Base-by-base conservation (phyloP, 2,888 invertebrate species). In the Callinectes sapidus region DNA sequence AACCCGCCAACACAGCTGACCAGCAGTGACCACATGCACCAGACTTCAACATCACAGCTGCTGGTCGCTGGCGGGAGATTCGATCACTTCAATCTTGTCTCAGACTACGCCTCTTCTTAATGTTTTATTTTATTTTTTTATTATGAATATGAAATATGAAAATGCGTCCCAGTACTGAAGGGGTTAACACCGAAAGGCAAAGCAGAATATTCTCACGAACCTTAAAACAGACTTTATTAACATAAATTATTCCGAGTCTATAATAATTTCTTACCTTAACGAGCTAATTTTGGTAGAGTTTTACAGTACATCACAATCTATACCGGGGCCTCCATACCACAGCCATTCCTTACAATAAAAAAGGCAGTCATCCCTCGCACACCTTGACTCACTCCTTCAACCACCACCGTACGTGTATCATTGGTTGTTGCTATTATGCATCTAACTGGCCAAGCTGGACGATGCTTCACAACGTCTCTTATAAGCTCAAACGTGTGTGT, bases 211-310 rank as follows among this genome's bases (percentile, higher is more conserved):
- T 81, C 35, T n/a, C 13, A 32, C 10, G 16, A 81, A 32, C 32
- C 32, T 81, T 81, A 32, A 77, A 81, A 81, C 81, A 81, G 32
- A 81, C 81, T 81, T 81, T 81, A 35, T 81, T 81, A 81, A 81
- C 81, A 81, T 81, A 35, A 81, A 81, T 81, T 32, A 81, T 32
- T 81, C 3, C 13, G 32, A 81, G 81, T 81, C 35, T 81, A 81
- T 81, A 32, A 32, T 81, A 13, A 77, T 77, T 77, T 18, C 32
- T 35, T 28, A 5, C 16, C 35, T 28, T 81, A 32, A 81, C 32
- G 81, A 13, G 81, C 81, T 81, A 81, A 35, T 81, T 81, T 81
- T 81, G 81, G 81, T 81, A n/a, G 28, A n/a, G 28, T 77, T 77
- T 77, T 35, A 14, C 35, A n/a, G 35, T 35, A 81, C 81, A 81